phyloP scores from a whole-genome alignment of 92 coral and sea anemone genomes.

The Phenganax stokvisi region DNA sequence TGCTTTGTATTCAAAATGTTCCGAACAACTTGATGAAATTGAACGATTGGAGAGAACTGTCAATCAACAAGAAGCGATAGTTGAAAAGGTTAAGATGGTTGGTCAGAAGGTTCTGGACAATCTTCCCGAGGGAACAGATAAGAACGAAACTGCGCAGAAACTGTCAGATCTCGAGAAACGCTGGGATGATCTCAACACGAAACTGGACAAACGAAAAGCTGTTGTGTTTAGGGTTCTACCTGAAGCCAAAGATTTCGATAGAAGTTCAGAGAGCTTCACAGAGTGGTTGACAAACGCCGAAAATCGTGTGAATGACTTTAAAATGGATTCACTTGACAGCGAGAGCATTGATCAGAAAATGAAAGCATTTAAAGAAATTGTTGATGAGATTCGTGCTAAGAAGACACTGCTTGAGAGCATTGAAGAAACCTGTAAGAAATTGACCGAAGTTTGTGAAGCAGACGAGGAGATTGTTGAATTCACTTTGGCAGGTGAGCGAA shows the following conservation, averaged over 20 bases:
- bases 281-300: constrained; percentile 80
- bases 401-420: constrained; percentile 56
- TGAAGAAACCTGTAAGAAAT: constrained; percentile 56
- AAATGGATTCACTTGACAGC: constrained; percentile 53
- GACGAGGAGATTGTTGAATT: constrained; percentile 75
- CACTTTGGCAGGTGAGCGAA: constrained; percentile 57
- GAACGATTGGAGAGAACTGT: constrained; percentile 63
- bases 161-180: constrained; percentile 69
- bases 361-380: constrained; percentile 56
- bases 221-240: constrained; percentile 59
- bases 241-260: constrained; percentile 65
- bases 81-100: constrained; percentile 66
- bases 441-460: constrained; percentile 68
- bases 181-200: constrained; percentile 67
- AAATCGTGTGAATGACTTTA: constrained; percentile 53
- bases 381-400: constrained; percentile 65
- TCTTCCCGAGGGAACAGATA: constrained; percentile 71
- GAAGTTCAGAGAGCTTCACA: constrained; percentile 48
- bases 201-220: constrained; percentile 56
- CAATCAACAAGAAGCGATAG: constrained; percentile 71
- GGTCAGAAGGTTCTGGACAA: constrained; percentile 75
- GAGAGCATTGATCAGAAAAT: constrained; percentile 66
- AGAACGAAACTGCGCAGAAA: constrained; percentile 57
- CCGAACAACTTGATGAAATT: constrained; percentile 73
- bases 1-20: constrained; percentile 71